These are phyloP conservation scores for Amblyjoppa proteus DNA, from an alignment of 2,888 invertebrate species.

Conservation along the genomic window DNA sequence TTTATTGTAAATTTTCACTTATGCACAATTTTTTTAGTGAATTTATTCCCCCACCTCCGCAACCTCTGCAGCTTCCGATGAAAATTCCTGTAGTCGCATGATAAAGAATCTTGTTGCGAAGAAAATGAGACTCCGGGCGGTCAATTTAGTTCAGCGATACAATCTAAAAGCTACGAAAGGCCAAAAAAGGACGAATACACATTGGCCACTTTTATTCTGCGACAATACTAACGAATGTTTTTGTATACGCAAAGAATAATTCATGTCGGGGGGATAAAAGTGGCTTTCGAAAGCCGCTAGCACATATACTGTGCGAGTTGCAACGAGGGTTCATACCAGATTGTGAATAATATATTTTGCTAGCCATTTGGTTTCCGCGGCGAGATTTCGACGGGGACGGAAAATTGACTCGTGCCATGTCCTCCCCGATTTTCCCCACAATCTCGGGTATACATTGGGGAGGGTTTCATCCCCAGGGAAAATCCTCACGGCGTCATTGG, in stretches of 20 bases:
- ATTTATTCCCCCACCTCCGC: neutral
- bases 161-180: neutral
- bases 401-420: neutral
- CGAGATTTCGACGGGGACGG: neutral
- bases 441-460: neutral
- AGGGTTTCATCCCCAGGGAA: slow-evolving; percentile 31
- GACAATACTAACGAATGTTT: neutral
- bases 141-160: too few relatives aligned
- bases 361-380: neutral
- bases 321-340: neutral
- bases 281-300: neutral
- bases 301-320: neutral
- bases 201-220: neutral
- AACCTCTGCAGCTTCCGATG: neutral
- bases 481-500: slow-evolving; percentile 9
- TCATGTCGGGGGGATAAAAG: neutral
- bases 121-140: neutral
- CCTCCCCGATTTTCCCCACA: neutral
- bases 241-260: neutral
- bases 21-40: neutral
- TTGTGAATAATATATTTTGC: slow-evolving; percentile 1
- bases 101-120: neutral
- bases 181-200: neutral
- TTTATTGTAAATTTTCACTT: neutral
- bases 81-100: neutral